Conservation (phyloP, 2,888 invertebrate species). For the Pantelozetes paolii region DNA sequence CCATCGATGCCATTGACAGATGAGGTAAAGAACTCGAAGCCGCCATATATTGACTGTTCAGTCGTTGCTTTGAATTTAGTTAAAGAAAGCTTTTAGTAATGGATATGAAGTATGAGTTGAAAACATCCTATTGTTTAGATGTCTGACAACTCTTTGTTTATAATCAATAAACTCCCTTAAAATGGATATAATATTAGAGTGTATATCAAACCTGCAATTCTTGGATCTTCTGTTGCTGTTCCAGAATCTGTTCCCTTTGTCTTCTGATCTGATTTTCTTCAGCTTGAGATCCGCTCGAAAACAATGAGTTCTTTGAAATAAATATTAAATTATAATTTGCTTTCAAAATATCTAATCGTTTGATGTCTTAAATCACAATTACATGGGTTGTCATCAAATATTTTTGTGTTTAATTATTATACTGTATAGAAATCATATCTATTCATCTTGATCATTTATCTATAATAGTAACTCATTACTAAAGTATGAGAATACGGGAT, state of each 20-base stretch:
- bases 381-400: too few relatives aligned
- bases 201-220: conserved; percentile 18
- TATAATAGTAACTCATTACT: too few relatives aligned
- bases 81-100: too few relatives aligned
- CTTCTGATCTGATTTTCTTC: conserved; percentile 13
- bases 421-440: too few relatives aligned
- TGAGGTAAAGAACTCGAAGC: conserved; percentile 38
- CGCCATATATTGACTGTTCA: conserved; percentile 46
- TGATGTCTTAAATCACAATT: too few relatives aligned
- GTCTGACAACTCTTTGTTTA: too few relatives aligned
- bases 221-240: conserved; percentile 18
- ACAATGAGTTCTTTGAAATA: not conserved
- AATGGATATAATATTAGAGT: not conserved
- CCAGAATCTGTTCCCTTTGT: conserved; percentile 17
- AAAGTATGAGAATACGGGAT: too few relatives aligned
- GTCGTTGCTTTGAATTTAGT: conserved; percentile 42
- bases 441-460: too few relatives aligned
- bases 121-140: too few relatives aligned
- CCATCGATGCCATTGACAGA: conserved; percentile 36
- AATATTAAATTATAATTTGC: not conserved
- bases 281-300: conserved; percentile 5
- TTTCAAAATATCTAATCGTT: too few relatives aligned
- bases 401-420: too few relatives aligned
- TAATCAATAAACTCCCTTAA: not conserved
- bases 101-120: too few relatives aligned